Evolutionary conservation across 2,797 vertebrate genomes (phyloP).

Genomic region (Neopelma chrysocephalum): DNA sequence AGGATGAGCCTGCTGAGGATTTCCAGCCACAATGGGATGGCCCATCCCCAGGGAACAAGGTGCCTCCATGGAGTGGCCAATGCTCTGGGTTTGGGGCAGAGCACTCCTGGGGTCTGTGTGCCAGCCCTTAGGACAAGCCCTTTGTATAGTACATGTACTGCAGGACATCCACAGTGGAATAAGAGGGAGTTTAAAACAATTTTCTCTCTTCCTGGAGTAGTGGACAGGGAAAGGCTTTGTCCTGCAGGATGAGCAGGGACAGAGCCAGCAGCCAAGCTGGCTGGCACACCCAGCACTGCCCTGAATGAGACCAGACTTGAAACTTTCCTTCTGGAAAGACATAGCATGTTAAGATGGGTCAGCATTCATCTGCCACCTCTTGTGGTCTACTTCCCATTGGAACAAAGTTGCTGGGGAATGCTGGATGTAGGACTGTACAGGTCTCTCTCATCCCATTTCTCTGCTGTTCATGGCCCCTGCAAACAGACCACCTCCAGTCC

Average conservation of each 20-base stretch:
- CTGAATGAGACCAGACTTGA: neutral
- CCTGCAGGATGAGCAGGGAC: neutral
- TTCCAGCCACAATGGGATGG: neutral
- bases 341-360: neutral
- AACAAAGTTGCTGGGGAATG: neutral
- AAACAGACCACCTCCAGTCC: neutral
- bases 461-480: neutral
- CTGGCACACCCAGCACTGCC: neutral
- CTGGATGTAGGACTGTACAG: neutral
- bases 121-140: neutral
- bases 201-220: neutral
- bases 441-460: neutral
- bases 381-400: neutral
- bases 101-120: neutral
- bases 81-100: neutral
- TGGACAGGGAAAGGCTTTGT: neutral
- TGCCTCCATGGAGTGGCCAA: accelerated
- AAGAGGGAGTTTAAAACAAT: neutral
- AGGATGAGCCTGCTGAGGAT: neutral
- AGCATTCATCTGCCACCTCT: neutral
- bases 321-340: neutral
- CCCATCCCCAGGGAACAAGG: neutral
- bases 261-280: neutral
- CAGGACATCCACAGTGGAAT: neutral
- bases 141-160: accelerated